Conservation (phyloP, 2,797 vertebrate genomes). For the Anabas testudineus region DNA sequence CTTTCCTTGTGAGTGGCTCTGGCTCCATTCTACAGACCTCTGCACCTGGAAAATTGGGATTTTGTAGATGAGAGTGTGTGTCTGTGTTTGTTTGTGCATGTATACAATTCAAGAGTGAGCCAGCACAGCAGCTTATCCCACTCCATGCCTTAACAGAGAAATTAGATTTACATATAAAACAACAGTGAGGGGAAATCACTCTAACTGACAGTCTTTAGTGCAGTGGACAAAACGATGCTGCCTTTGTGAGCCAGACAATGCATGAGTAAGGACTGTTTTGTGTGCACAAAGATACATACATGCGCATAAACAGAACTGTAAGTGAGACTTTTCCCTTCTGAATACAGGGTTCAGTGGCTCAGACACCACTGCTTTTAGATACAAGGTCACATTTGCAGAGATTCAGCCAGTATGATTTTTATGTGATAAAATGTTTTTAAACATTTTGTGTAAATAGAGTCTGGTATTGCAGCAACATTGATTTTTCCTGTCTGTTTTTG, state of each 20-base stretch:
- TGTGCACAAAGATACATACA: conserved; percentile 11
- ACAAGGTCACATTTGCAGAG: neutral
- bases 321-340: neutral
- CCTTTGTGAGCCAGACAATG: conserved; percentile 35
- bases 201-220: conserved; percentile 36
- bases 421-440: conserved; percentile 29
- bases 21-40: conserved; percentile 67
- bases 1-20: conserved; percentile 68
- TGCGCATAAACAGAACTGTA: neutral
- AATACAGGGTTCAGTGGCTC: too few relatives aligned
- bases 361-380: conserved; percentile 11
- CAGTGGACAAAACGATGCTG: neutral
- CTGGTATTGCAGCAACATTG: conserved; percentile 6
- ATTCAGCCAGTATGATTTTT: conserved; percentile 6
- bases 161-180: conserved; percentile 70
- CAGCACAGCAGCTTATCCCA: conserved; percentile 48
- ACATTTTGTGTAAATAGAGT: conserved; percentile 27
- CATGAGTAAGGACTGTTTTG: conserved; percentile 2
- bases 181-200: conserved; percentile 49
- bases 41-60: conserved; percentile 77
- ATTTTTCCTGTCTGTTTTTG: conserved; percentile 31
- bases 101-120: conserved; percentile 40
- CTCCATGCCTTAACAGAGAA: conserved; percentile 44
- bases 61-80: conserved; percentile 26
- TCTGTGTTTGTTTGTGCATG: conserved; percentile 47